Evolutionary conservation across 2,113 vertebrate species (phyloP), one percentile per base, ranked within the genome.

Genomic region (Numida meleagris): DNA sequence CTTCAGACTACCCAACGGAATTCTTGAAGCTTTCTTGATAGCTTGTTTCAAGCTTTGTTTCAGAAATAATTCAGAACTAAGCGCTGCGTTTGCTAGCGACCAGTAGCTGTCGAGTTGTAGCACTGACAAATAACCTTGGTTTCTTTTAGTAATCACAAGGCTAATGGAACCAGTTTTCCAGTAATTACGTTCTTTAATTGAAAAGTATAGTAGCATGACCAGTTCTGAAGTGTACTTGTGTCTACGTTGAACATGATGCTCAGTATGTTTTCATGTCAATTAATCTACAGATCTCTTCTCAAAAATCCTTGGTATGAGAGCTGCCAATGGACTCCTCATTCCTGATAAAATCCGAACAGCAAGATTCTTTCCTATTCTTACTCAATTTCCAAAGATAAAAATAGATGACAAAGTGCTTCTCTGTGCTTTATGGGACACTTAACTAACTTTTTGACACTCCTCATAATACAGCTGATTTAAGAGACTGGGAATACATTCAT

Each of bases 121-220:
- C 27, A 36, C 29, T 19, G 23, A 72, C 38, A 88, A 48, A 65
- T 40, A 14, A 79, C 43, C 17, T 9, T 6, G 8, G 3, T 7
- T 68, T 45, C 43, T 45, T 59, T 72, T 59, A 8, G 40, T 46
- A 82, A 51, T 31, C 40, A 66, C 18, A 45, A 51, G 11, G 10
- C 15, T 10, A 61, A 57, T 3, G 3, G 5, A 78, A 84, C 15
- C 83, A 8, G 38, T 67, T 31, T 87, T 53, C 71, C 45, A 46
- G 6, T 40, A 78, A 57, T 42, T 58, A 12, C 18, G 50, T 40
- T 73, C 8, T 40, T 27, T 31, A 79, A 68, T 17, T 42, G 15
- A 71, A 20, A 77, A 75, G 17, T 0, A 0, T 13, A 90, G 74
- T 10, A n/a, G 46, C 10, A 34, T 0, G 2, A 71, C 38, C 20